Percentiles rank a stretch among this genome's conserved stretches.
Evolutionary conservation across 2,888 invertebrate genomes (phyloP).

Genomic region (Xiphydria camelus): DNA sequence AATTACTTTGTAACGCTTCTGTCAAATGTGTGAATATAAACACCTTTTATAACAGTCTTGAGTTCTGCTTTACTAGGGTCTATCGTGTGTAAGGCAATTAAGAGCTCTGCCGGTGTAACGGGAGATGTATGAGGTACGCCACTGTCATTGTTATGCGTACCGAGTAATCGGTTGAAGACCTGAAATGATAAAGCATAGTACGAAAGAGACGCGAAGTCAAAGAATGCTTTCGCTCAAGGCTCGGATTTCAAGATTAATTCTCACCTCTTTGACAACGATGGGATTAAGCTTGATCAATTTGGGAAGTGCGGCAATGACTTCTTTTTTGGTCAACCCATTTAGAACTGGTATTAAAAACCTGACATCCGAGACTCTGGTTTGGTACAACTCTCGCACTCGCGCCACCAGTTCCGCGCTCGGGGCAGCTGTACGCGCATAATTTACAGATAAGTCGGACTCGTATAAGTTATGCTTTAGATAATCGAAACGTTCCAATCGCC

Average conservation of each 20-base stretch:
- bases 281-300: slow-evolving; percentile 94
- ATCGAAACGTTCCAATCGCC: too few relatives aligned
- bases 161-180: slow-evolving; percentile 82
- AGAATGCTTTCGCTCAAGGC: too few relatives aligned
- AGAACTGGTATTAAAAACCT: slow-evolving; percentile 95
- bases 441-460: too few relatives aligned
- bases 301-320: slow-evolving; percentile 87
- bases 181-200: too few relatives aligned
- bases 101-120: slow-evolving; percentile 84
- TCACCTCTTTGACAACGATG: slow-evolving; percentile 89
- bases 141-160: slow-evolving; percentile 64
- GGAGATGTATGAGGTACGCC: slow-evolving; percentile 61
- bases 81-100: slow-evolving; percentile 90
- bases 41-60: slow-evolving; percentile 90
- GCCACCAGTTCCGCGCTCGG: slow-evolving; percentile 84
- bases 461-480: too few relatives aligned
- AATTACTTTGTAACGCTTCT: too few relatives aligned
- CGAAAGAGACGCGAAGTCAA: too few relatives aligned
- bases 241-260: too few relatives aligned
- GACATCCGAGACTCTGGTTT: slow-evolving; percentile 92
- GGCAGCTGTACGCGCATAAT: slow-evolving; percentile 69
- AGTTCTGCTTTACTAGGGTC: slow-evolving; percentile 86
- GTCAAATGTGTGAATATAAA: too few relatives aligned
- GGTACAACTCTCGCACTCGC: slow-evolving; percentile 88
- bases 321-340: slow-evolving; percentile 86